Base-by-base conservation (phyloP, 2,888 invertebrate species). In the Syritta pipiens region DNA sequence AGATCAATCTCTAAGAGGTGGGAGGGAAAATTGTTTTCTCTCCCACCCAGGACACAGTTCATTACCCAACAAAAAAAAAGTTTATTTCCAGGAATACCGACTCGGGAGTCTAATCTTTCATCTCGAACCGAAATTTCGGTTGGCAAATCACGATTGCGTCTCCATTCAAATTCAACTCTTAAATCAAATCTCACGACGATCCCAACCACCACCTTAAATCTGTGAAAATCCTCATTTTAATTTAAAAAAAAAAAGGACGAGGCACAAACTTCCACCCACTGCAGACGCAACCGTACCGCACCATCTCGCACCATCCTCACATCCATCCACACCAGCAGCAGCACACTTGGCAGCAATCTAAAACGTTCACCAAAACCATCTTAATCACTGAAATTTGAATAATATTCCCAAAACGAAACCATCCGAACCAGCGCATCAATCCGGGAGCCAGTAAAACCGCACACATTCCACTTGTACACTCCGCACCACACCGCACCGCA, bases 361-460 rank as follows among this genome's bases (percentile, higher is more conserved):
- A 42, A 49, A 57, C 49, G 49, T 40, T 49, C 59, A 59, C 44
- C 59, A 72, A 76, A 59, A 48, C 57, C 59, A 44, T 48, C 65
- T 53, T 65, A 71, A 59, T 69, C 59, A 71, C 71, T 12, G 42
- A 60, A 65, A 77, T 71, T 72, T 77, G 60, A 77, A 77, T 77
- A 60, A 67, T 60, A 72, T 65, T 71, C 40, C 59, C 42, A 51
- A 59, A 63, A 51, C 30, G 37, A 62, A 55, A 46, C 51, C 51
- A 63, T 24, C 53, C 40, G 9, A 40, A 12, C 63, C 44, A 62
- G 51, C 20, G 28, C 49, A 59, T 68, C 68, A 68, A 68, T 68
- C 49, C 49, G 49, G 30, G 20, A 24, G 49, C 42, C n/a, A 53
- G 20, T 37, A 28, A 49, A 28, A 48, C 49, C 48, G 40, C 49